These are phyloP conservation scores for Sebastes hopkinsi DNA, from an alignment of 2,797 vertebrate species.

Conservation along the genomic window DNA sequence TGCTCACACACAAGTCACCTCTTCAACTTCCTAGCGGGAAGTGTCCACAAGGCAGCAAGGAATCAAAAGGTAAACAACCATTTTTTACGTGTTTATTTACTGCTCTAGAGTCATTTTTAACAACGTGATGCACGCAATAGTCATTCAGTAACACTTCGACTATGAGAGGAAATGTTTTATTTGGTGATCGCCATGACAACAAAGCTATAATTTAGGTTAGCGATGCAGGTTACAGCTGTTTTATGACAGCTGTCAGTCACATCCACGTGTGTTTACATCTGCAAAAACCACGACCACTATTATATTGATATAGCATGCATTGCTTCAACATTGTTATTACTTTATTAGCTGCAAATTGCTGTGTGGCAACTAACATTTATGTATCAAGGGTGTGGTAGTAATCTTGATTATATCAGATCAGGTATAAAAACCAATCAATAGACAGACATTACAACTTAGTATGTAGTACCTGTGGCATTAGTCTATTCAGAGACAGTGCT, in stretches of 20 bases:
- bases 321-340: neutral
- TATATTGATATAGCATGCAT: neutral
- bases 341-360: neutral
- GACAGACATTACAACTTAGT: neutral
- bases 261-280: slow-evolving; percentile 7
- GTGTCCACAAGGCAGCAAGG: neutral
- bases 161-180: neutral
- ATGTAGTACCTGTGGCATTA: neutral
- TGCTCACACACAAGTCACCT: slow-evolving; percentile 44
- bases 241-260: slow-evolving; percentile 52
- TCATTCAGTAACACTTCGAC: neutral
- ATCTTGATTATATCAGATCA: neutral
- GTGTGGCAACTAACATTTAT: neutral
- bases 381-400: neutral
- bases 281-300: neutral
- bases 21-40: slow-evolving; percentile 85
- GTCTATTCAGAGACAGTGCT: neutral
- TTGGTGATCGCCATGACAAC: neutral
- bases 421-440: neutral
- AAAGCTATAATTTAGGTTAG: slow-evolving; percentile 44
- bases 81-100: neutral
- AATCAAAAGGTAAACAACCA: slow-evolving; percentile 62
- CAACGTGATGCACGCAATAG: neutral
- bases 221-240: slow-evolving; percentile 42
- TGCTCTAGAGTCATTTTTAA: neutral